Base-by-base conservation (phyloP, 2,888 invertebrate species). In the Ferrisia virgata region DNA sequence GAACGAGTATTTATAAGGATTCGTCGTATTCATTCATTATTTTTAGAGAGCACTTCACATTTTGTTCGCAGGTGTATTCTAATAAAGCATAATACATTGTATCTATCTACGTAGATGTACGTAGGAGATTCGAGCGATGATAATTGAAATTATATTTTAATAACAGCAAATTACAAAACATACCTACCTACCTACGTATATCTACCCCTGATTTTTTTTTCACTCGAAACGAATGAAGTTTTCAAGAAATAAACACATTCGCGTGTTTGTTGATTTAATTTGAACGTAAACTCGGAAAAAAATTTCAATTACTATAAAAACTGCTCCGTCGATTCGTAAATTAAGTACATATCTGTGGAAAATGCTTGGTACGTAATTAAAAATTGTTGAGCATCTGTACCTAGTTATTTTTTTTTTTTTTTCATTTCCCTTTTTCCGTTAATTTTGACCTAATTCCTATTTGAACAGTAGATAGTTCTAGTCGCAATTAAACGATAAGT, bases 401-500 rank as follows among this genome's bases (percentile, higher is more conserved):
- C 58, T 28, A 53, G 11, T 4, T 11, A 18, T 3, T 11, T 64
- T 64, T 28, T 3, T 11, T 64, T 64, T 28, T 64, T 64, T 13
- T 64, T 28, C 58, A 64, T 25, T 64, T 64, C 25, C 22, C n/a
- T 64, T 64, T 64, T 64, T 64, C 25, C 58, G n/a, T 47, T 64
- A 22, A 72, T 72, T 72, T 33, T 72, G 72, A 72, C 72, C 72
- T 13, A 72, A 72, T 72, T 72, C 11, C 58, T 64, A 28, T 18
- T 1, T 13, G 25, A 13, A 64, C 28, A 64, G 5, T 69, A 22
- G 72, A 22, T 72, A n/a, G n/a, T n/a, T n/a, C n/a, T n/a, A n/a
- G n/a, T n/a, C n/a, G 36, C 72, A 72, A 72, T 72, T 72, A 72
- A 18, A 72, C 33, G 72, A 72, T 72, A 72, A 72, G 72, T 72